These are phyloP conservation scores for Brachyalestes nurse DNA, from an alignment of 2,797 vertebrate species.

Conservation along the genomic window DNA sequence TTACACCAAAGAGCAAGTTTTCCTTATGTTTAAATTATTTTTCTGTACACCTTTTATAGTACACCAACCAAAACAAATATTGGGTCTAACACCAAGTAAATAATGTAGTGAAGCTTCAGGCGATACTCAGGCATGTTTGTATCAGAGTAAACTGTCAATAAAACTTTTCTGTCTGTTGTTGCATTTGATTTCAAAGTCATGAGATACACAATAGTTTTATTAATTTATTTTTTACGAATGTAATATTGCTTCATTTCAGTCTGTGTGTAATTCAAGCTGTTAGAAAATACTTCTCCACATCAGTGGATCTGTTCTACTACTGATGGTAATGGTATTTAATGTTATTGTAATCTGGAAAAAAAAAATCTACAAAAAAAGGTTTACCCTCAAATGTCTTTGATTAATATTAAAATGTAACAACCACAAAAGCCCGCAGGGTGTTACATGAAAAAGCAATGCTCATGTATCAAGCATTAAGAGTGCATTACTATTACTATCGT, in stretches of 20 bases:
- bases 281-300: not conserved
- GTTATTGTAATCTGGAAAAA: conserved; percentile 1
- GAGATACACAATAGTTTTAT: not conserved
- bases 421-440: conserved; percentile 38
- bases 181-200: not conserved
- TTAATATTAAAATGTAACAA: conserved; percentile 36
- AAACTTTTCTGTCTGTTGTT: not conserved
- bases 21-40: no score
- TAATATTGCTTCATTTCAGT: conserved; percentile 3
- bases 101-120: not conserved
- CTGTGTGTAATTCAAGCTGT: conserved; percentile 9
- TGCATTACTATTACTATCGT: not conserved
- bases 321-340: not conserved
- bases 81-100: not conserved
- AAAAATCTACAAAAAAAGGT: not conserved
- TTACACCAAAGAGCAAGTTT: no score
- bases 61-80: conserved; percentile 5
- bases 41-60: no score
- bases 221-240: not conserved
- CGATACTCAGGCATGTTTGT: not conserved
- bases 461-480: conserved; percentile 5
- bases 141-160: not conserved
- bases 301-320: conserved; percentile 10
- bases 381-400: conserved; percentile 16
- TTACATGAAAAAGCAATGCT: conserved; percentile 34